Evolutionary conservation across 2,888 invertebrate genomes (phyloP).

Genomic region (Aleiodes alternator): DNA sequence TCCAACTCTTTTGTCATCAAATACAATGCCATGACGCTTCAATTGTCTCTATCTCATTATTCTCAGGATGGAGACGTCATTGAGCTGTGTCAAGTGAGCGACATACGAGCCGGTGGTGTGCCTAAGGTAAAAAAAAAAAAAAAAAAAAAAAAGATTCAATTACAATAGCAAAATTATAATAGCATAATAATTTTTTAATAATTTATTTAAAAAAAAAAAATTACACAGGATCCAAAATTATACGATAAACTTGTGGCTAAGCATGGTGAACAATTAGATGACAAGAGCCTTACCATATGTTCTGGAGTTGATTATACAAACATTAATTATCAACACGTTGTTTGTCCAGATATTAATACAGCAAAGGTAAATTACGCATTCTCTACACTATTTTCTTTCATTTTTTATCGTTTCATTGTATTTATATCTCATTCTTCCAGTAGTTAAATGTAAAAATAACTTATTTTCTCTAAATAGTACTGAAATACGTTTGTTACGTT

Average conservation of each 20-base stretch:
- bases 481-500: too few species aligned
- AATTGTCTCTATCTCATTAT: slow-evolving; percentile 23
- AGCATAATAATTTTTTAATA: too few species aligned
- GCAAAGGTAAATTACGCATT: slow-evolving; percentile 85
- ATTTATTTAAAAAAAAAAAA: too few species aligned
- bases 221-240: slow-evolving; percentile 86
- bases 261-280: slow-evolving; percentile 89
- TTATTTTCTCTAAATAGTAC: too few species aligned
- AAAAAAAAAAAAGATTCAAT: slow-evolving; percentile 15
- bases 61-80: slow-evolving; percentile 98
- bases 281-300: slow-evolving; percentile 96
- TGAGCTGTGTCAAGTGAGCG: slow-evolving; percentile 98
- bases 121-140: slow-evolving; percentile 84
- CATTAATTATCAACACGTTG: slow-evolving; percentile 97
- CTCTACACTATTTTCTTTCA: neutral
- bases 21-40: neutral
- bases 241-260: slow-evolving; percentile 85
- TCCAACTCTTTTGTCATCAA: too few species aligned
- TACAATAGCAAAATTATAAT: neutral
- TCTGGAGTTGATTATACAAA: slow-evolving; percentile 99
- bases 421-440: too few species aligned
- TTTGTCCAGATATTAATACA: slow-evolving; percentile 93
- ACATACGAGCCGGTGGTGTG: slow-evolving; percentile 93
- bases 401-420: neutral
- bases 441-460: too few species aligned